Evolutionary conservation across 2,797 vertebrate genomes (phyloP).

Genomic region (Megaceryle alcyon): DNA sequence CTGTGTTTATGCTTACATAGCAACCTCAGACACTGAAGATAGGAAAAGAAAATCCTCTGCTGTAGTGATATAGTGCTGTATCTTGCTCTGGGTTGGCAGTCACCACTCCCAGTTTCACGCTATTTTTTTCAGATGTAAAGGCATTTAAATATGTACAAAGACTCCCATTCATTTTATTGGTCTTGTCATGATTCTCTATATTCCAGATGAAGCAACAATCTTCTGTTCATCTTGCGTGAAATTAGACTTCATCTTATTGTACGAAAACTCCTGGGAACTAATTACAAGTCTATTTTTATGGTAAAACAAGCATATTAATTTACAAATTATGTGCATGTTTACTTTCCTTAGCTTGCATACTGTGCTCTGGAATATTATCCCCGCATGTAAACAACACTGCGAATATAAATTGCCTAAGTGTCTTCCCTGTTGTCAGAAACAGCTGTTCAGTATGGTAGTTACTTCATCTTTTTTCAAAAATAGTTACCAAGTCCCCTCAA

Average conservation of each 20-base stretch:
- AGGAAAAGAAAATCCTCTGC: not conserved
- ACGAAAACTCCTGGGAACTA: slow-evolving; percentile 33
- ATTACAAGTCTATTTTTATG: slow-evolving; percentile 38
- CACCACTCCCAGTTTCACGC: not conserved
- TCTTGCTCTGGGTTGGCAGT: not conserved
- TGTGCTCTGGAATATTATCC: slow-evolving; percentile 27
- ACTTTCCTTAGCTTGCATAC: slow-evolving; percentile 11
- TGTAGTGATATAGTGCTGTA: not conserved
- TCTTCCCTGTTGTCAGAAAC: slow-evolving; percentile 1
- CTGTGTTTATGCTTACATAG: not conserved
- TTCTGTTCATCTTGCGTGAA: slow-evolving; percentile 13
- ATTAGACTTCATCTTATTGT: slow-evolving; percentile 2
- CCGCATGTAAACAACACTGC: not conserved
- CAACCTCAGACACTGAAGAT: not conserved
- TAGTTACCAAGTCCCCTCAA: not conserved
- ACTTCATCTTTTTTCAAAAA: not conserved
- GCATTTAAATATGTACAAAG: not conserved
- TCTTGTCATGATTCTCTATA: not conserved
- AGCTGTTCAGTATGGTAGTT: not conserved
- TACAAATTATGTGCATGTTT: slow-evolving; percentile 42
- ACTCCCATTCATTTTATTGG: not conserved
- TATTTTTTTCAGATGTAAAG: not conserved
- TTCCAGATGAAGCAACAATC: not conserved
- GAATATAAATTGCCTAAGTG: slow-evolving; percentile 22
- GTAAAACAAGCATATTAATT: slow-evolving; percentile 39